Evolutionary conservation across 2,113 vertebrate species (phyloP), one percentile per base, ranked within the genome.

Genomic region (Pseudopipra pipra): DNA sequence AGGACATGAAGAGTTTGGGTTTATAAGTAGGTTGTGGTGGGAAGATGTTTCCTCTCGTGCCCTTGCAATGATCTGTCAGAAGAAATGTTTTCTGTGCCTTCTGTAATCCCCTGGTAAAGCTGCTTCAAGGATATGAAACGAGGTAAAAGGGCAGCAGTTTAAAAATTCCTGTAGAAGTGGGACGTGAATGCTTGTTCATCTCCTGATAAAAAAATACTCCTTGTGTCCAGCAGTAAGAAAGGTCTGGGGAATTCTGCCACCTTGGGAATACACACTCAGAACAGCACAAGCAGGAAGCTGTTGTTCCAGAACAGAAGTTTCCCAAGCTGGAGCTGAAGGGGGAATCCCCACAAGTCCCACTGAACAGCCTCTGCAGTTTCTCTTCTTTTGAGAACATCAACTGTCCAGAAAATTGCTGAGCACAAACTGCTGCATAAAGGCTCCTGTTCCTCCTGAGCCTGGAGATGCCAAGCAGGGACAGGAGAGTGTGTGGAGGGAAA

Each of bases 401-500:
- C 43, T 93, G 12, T 44, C 90, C 94, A 93, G 95, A 89, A 94
- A 94, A 71, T 89, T 93, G 94, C 97, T 97, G 95, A 79, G 89
- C 76, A 56, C 67, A 47, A 31, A 80, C 85, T 96, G 95, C 96
- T 96, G 25, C 66, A 71, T 82, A 63, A 94, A 13, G 82, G 21
- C 76, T 37, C 31, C 3, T 2, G 46, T 11, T 84, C 75, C 75
- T 85, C 52, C 22, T 58, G 62, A 51, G 83, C 63, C 89, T 80
- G 47, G 79, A 70, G 68, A 70, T 6, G 21, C 58, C 84, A 65
- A 37, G 30, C 28, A 46, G 75, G 70, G 74, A 61, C 49, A 59
- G 51, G 67, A 54, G 33, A 35, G 54, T 1, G 0, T 16, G 37
- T 6, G 89, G 33, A 68, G 54, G 77, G 81, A 82, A 89, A 76